Percentiles rank a stretch among this genome's conserved stretches.
phyloP scores from a whole-genome alignment of 2,888 invertebrate genomes.

The Herminia tarsipennalis region DNA sequence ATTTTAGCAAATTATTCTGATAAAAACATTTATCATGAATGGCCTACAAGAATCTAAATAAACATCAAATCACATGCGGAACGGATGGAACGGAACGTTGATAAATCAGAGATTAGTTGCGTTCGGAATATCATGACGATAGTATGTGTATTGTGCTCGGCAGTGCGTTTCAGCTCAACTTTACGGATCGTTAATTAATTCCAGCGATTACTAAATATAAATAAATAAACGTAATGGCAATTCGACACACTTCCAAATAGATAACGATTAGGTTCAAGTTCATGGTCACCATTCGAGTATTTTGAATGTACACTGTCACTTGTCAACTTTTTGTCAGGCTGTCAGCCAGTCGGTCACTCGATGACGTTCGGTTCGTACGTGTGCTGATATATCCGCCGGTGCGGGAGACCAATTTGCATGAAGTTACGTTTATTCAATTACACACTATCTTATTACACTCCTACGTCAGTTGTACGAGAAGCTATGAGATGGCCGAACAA shows the following conservation, averaged over 20 bases:
- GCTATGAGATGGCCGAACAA: conserved; percentile 60
- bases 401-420: conserved; percentile 71
- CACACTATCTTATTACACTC: conserved; percentile 68
- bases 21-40: conserved; percentile 39
- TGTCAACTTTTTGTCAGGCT: conserved; percentile 52
- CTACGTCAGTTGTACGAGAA: conserved; percentile 57
- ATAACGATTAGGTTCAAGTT: conserved; percentile 66
- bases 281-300: conserved; percentile 57
- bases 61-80: conserved; percentile 53
- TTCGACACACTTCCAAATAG: conserved; percentile 26
- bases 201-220: conserved; percentile 22
- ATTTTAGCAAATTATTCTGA: conserved; percentile 45
- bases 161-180: conserved; percentile 16
- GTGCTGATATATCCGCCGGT: conserved; percentile 55
- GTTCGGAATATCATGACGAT: conserved; percentile 54
- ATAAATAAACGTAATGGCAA: conserved; percentile 18
- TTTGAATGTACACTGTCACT: conserved; percentile 66
- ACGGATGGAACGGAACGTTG: conserved; percentile 63
- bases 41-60: conserved; percentile 34
- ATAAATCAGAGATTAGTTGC: conserved; percentile 54
- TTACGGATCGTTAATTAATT: conserved; percentile 21
- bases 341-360: conserved; percentile 70
- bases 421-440: conserved; percentile 81
- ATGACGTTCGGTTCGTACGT: conserved; percentile 72
- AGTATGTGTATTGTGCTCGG: conserved; percentile 30